Percentiles rank a stretch among this genome's conserved stretches.
phyloP scores from a whole-genome alignment of 2,113 vertebrate species.

The Sakesphorus luctuosus region DNA sequence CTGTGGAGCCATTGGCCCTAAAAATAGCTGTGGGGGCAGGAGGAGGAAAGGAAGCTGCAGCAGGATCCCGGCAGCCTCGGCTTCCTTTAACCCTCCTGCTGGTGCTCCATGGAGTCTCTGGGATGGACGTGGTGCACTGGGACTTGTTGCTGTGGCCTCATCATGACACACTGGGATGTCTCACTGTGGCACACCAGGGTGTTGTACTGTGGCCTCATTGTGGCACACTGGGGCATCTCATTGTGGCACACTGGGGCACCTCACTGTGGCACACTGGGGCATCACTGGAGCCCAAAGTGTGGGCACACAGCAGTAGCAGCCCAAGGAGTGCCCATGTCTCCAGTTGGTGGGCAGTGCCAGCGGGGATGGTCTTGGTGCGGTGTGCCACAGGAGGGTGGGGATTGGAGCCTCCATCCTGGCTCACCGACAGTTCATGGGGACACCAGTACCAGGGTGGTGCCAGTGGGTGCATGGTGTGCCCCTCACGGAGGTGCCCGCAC shows the following conservation, averaged over 20 bases:
- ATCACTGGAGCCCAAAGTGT: background rate
- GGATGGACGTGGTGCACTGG: background rate
- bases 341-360: background rate
- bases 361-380: background rate
- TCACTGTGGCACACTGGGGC: too few species aligned
- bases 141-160: background rate
- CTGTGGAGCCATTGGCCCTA: background rate
- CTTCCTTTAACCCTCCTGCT: conserved; percentile 9
- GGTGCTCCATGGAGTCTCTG: fast-evolving
- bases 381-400: fast-evolving
- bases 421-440: background rate
- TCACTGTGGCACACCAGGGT: background rate
- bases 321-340: fast-evolving
- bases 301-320: fast-evolving
- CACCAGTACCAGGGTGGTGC: background rate
- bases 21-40: conserved; percentile 22
- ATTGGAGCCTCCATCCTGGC: background rate
- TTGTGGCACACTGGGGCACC: background rate
- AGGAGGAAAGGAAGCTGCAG: conserved; percentile 29
- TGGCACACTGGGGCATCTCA: background rate
- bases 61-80: background rate
- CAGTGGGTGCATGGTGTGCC: background rate
- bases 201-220: background rate
- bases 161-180: background rate
- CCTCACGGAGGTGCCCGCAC: background rate